Conservation (phyloP, 2,888 invertebrate species). For the Amiota mariae region DNA sequence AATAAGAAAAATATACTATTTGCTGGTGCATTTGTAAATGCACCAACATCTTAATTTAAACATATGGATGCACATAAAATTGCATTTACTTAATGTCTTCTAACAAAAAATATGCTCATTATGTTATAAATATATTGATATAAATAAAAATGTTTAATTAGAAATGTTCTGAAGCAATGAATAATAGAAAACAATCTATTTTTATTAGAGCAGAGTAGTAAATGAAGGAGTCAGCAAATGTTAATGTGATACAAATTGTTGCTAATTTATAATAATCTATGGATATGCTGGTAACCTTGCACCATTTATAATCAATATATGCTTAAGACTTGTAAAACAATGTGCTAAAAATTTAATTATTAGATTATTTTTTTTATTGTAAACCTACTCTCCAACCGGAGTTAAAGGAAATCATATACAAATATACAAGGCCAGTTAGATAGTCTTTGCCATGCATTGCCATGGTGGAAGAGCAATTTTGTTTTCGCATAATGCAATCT, state of each 20-base stretch:
- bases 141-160: not conserved
- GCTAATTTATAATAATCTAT: no score
- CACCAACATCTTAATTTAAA: not conserved
- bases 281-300: not conserved
- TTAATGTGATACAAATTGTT: no score
- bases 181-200: not conserved
- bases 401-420: no score
- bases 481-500: no score
- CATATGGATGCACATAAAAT: not conserved
- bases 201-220: no score
- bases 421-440: no score
- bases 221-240: no score
- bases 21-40: constrained; percentile 43
- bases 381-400: no score
- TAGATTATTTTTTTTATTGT: no score
- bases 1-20: constrained; percentile 42
- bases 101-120: not conserved
- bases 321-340: not conserved
- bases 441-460: no score
- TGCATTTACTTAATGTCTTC: not conserved
- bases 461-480: no score
- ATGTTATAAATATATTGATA: not conserved
- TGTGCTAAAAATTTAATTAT: no score
- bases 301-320: not conserved
- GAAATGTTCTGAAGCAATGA: not conserved